phyloP scores from a whole-genome alignment of 2,113 vertebrate genomes.

The Desmodus rotundus region DNA sequence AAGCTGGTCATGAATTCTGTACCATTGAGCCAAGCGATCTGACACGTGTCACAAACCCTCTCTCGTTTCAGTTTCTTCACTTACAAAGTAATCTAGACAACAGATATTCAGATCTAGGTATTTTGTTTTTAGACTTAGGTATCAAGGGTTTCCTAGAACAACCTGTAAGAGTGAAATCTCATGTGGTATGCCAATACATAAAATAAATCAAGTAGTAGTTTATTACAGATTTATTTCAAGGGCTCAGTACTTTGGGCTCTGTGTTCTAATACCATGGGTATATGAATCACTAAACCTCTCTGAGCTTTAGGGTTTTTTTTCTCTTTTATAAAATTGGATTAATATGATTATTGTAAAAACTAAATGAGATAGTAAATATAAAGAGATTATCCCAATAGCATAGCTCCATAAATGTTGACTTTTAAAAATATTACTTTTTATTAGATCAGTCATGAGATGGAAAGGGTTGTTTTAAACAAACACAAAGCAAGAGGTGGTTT shows the following conservation, averaged over 20 bases:
- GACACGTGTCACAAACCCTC: neutral
- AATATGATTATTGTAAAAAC: neutral
- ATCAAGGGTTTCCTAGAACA: neutral
- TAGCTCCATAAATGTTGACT: neutral
- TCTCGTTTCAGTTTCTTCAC: neutral
- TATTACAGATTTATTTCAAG: constrained; percentile 29
- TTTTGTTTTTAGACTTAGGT: neutral
- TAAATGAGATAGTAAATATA: neutral
- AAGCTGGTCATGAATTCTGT: neutral
- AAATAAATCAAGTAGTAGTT: neutral
- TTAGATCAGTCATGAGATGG: neutral
- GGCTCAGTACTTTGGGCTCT: neutral
- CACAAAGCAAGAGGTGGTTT: neutral
- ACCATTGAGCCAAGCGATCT: neutral
- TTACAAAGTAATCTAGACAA: neutral
- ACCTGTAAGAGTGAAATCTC: neutral
- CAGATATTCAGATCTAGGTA: neutral
- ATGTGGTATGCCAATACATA: neutral
- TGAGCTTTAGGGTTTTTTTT: neutral
- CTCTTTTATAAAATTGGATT: neutral
- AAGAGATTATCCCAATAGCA: neutral
- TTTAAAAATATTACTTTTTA: neutral
- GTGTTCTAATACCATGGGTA: neutral
- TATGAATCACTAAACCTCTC: neutral
- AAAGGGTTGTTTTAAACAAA: neutral